Evolutionary conservation across 1,140 invertebrate species (phyloP).

Genomic region (Bombus waltoni): DNA sequence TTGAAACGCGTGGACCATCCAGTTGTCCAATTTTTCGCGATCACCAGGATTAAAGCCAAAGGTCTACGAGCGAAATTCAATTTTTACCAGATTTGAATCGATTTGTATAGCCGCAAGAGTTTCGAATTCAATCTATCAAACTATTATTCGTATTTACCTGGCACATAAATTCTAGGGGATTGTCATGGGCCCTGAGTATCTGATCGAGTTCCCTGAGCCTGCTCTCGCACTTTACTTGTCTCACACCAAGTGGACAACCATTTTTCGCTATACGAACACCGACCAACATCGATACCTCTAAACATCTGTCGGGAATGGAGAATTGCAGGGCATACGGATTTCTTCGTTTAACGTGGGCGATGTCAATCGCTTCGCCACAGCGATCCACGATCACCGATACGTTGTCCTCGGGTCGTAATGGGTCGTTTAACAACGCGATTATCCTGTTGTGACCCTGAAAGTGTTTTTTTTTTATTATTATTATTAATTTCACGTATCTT

Average conservation of each 20-base stretch:
- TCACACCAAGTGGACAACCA: conserved; percentile 88
- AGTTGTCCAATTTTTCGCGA: conserved; percentile 90
- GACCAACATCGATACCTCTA: conserved; percentile 92
- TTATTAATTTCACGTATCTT: background rate
- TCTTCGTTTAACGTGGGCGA: conserved; percentile 88
- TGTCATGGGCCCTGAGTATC: conserved; percentile 89
- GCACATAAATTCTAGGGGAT: conserved; percentile 93
- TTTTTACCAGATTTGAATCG: background rate
- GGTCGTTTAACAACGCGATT: conserved; percentile 90
- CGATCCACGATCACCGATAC: conserved; percentile 90
- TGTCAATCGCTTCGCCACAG: conserved; percentile 89
- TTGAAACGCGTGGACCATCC: conserved; percentile 91
- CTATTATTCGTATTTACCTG: conserved; percentile 84
- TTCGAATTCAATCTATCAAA: background rate
- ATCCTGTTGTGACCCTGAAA: conserved; percentile 90
- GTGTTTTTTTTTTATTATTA: too few relatives aligned
- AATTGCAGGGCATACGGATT: conserved; percentile 93
- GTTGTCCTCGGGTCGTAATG: conserved; percentile 88
- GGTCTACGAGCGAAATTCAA: conserved; percentile 82
- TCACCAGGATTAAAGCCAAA: conserved; percentile 90
- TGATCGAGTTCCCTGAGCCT: conserved; percentile 91
- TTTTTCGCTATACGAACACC: conserved; percentile 91
- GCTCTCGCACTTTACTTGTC: conserved; percentile 93
- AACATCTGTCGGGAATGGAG: conserved; percentile 89
- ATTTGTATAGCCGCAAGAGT: too few relatives aligned